Percentiles rank a stretch among this genome's conserved stretches.
phyloP scores from a whole-genome alignment of 2,797 vertebrate species.

The Nannoperca obscura region DNA sequence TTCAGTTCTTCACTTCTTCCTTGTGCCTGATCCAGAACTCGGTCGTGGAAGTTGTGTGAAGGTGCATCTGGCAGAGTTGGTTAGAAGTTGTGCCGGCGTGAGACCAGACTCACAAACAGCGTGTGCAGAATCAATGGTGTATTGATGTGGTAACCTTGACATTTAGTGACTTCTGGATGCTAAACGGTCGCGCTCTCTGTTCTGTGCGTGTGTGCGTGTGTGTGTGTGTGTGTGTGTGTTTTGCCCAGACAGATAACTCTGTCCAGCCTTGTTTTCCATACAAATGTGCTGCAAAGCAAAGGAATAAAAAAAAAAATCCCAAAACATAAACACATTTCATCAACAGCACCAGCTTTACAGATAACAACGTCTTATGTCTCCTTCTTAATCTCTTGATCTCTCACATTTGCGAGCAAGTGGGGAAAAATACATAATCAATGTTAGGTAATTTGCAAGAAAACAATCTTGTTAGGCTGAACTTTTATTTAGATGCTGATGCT shows the following conservation, averaged over 20 bases:
- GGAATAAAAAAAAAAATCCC: neutral
- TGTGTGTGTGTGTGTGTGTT: slow-evolving; percentile 35
- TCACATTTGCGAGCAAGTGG: slow-evolving; percentile 8
- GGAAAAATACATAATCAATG: slow-evolving; percentile 44
- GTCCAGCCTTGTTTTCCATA: slow-evolving; percentile 19
- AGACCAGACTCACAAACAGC: slow-evolving; percentile 41
- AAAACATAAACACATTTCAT: slow-evolving; percentile 14
- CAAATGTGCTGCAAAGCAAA: slow-evolving; percentile 41
- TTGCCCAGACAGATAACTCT: slow-evolving; percentile 22
- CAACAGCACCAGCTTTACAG: slow-evolving; percentile 17
- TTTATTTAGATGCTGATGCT: slow-evolving; percentile 9
- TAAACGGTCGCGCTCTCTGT: slow-evolving; percentile 38
- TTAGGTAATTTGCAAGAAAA: slow-evolving; percentile 28
- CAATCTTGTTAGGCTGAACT: slow-evolving; percentile 15
- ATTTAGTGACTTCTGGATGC: slow-evolving; percentile 66
- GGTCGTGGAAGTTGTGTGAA: neutral
- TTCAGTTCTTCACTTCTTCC: neutral
- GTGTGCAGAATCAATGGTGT: slow-evolving; percentile 50
- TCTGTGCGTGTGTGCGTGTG: slow-evolving; percentile 12
- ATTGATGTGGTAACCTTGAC: slow-evolving; percentile 62
- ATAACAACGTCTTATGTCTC: slow-evolving; percentile 33
- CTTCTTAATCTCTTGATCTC: slow-evolving; percentile 36
- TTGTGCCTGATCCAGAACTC: slow-evolving; percentile 7
- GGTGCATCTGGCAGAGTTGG: slow-evolving; percentile 8
- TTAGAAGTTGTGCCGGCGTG: neutral